Evolutionary conservation across 2,113 vertebrate species (phyloP), one percentile per base, ranked within the genome.

Genomic region (Eclectus roratus): DNA sequence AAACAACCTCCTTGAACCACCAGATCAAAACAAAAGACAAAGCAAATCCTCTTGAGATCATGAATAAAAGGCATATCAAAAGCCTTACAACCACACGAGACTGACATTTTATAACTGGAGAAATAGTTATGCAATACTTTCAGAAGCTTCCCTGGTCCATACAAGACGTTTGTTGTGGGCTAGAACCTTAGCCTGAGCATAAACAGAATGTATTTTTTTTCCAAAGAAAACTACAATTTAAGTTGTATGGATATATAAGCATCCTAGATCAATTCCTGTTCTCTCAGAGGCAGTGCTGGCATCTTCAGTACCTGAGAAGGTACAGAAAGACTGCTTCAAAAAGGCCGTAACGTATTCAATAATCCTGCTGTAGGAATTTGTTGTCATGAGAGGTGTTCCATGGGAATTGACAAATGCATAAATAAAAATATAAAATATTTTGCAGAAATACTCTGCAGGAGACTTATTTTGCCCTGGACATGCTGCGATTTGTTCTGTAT

Each of bases 121-220:
- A 71, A 94, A 69, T 15, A 44, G 10, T 41, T 52, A n/a, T 0
- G 0, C 11, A 39, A 17, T 80, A 58, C 17, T 82, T 80, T 72
- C 41, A 93, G 63, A 82, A 61, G 24, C 6, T 63, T 17, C 6
- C 3, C 7, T 19, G 27, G 8, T 43, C 31, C 68, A 37, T 63
- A 7, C 9, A 74, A 49, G 19, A 44, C 7, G 1, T 6, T 12
- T 63, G 0, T 39, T 1, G 0, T 27, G 12, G 16, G 5, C 10
- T 63, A 64, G 33, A 65, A 66, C 27, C 8, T 66, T 63, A 58
- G 16, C 13, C 12, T 63, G 61, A 81, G 17, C 17, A 72, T 63
- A 87, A 70, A 44, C 4, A 56, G 8, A 71, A 25, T 4, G 43
- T 3, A 4, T 7, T 24, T 27, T 41, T 25, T 68, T 76, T 21